Conservation (phyloP, 2,113 vertebrate genomes). For the Manacus vitellinus region DNA sequence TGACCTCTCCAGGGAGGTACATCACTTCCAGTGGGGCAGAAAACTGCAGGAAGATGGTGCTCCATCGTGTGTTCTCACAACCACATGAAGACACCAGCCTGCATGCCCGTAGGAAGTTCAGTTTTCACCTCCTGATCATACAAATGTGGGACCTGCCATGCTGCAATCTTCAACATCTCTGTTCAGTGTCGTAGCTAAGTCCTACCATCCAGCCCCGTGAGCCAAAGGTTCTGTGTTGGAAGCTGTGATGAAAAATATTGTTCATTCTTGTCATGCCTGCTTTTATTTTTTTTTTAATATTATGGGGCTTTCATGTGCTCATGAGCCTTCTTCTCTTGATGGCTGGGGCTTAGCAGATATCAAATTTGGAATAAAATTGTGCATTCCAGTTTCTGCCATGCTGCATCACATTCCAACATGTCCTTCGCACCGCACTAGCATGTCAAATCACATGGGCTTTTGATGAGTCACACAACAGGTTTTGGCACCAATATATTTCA, state of each 20-base stretch:
- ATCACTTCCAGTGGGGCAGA: background rate
- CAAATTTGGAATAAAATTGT: background rate
- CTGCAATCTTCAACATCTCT: background rate
- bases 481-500: background rate
- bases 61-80: background rate
- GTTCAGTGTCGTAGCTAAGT: background rate
- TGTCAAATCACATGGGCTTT: background rate
- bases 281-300: background rate
- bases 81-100: background rate
- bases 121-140: background rate
- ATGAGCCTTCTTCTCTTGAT: background rate
- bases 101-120: accelerated
- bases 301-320: background rate
- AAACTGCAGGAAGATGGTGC: background rate
- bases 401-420: background rate
- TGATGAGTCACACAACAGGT: background rate
- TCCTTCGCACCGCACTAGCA: background rate
- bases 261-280: background rate
- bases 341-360: background rate
- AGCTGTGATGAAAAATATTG: background rate
- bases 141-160: background rate
- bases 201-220: background rate
- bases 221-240: background rate
- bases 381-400: background rate
- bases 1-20: background rate